Base-by-base conservation (phyloP, 2,797 vertebrate genomes). In the Pseudochirops corinnae region DNA sequence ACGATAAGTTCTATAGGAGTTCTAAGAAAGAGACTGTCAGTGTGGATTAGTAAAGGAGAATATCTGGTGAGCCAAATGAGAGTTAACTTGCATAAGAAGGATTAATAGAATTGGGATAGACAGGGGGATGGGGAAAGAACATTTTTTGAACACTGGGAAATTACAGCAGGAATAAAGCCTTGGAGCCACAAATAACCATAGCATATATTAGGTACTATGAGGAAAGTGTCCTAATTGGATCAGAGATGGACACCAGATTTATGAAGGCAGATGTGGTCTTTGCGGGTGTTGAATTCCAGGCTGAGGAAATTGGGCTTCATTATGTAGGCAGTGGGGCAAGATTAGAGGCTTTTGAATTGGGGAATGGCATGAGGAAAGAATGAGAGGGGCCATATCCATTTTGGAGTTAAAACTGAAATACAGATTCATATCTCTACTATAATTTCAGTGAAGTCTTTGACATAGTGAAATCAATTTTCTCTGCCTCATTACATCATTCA, bases 401-500 rank as follows among this genome's bases (percentile, higher is more conserved):
- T 74, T 82, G n/a, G 39, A 82, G n/a, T 39, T 82, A 82, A 82
- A 82, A 82, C n/a, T 21, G 67, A 82, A 82, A 46, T 39, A 82
- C 6, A 82, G 67, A 21, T 82, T 82, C n/a, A 82, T 82, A 82
- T 39, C 33, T 82, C 67, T 82, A 82, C 67, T 82, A 46, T 82
- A 39, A 82, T 82, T 82, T 82, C 67, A 82, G 67, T 39, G 67
- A 74, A 74, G 67, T 82, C 16, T 82, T 39, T 82, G 67, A 82
- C 67, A 74, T 74, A 24, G 67, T 39, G 18, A 46, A 82, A 82
- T 82, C 67, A 82, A 82, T 82, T 82, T 82, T 82, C 67, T 82
- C n/a, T 82, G 67, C 67, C 67, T 82, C 67, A 82, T 82, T 82
- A 82, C 67, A 82, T 82, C 67, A 82, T 82, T 82, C 67, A 82